Evolutionary conservation across 2,888 invertebrate species (phyloP), one percentile per base, ranked within the genome.

Genomic region (Idaea dimidiata): DNA sequence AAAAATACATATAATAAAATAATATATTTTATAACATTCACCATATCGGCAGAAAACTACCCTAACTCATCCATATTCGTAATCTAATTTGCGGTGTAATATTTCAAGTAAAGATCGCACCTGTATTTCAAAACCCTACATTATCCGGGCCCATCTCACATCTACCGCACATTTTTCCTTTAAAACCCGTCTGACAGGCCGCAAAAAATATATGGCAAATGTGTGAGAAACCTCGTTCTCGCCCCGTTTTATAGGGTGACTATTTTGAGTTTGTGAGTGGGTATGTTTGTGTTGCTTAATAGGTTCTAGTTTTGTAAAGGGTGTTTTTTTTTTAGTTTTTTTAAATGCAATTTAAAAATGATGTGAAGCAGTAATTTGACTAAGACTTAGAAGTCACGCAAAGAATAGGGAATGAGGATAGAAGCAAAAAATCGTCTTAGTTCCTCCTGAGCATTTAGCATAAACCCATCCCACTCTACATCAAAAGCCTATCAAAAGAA

Each of bases 71-170:
- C 57, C 58, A 58, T 43, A 43, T 43, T 57, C 55, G 59, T 62
- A 31, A 67, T 67, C 66, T 61, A 63, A 65, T 66, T 63, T 61
- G 53, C 55, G 56, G 59, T 60, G 57, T 64, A 67, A 69, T 69
- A 67, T 64, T 64, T 69, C 69, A 69, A 66, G 53, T 57, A 64
- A 61, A 64, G 57, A 61, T 62, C 63, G 56, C 63, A 65, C 65
- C 66, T 69, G 64, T 64, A 61, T 58, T 60, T 53, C 54, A 61
- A 60, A 63, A 62, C 61, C 60, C 63, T 62, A 66, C 61, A 66
- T 66, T 69, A 67, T 69, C 67, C 60, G n/a, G 18, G 43, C 59
- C 66, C 62, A 69, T 69, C 67, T 66, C 1, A 54, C 33, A 33
- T 33, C 33, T 43, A 61, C 66, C 66, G 62, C 63, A 66, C 64